Base-by-base conservation (phyloP, 2,888 invertebrate species). In the Ornithoptera alexandrae region DNA sequence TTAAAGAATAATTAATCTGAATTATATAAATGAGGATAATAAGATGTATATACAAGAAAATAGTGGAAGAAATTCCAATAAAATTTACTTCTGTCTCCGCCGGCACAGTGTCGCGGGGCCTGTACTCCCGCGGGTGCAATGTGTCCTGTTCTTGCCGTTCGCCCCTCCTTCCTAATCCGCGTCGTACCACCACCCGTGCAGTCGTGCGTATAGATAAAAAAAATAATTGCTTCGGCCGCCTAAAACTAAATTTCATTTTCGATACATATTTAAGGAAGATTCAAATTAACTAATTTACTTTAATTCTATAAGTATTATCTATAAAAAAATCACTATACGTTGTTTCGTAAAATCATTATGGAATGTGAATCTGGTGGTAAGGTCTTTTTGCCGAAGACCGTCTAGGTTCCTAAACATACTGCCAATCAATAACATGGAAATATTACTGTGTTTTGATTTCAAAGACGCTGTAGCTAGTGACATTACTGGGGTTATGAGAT, bases 151-250 rank as follows among this genome's bases (percentile, higher is more conserved):
- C 76, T 77, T 75, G 65, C 58, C 58, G 46, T 78, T 68, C 67
- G 74, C 76, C 77, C 79, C 77, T 75, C 75, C 75, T 70, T 74
- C 75, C 75, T 73, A 70, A 71, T 63, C 70, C 72, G 68, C 69
- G 66, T 73, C 67, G 72, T 72, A 71, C 72, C 69, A 72, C 69
- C 71, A 78, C 74, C 77, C 76, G 78, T 72, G 74, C 80, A 78
- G 76, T 83, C 92, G 91, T 92, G 92, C 92, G 89, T 88, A 83
- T 84, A 90, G 88, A 89, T 90, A 90, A 90, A 91, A 42, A 42
- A 91, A 88, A 90, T 91, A 92, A 92, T 91, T 92, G 90, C 88
- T 88, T 87, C 86, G 85, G 83, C 85, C 84, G 83, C 79, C 79
- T 81, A 71, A 82, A 82, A 85, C 87, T 85, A 85, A n/a, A 53